A percentile compares a stretch with the other conserved stretches of the same genome.
These are phyloP conservation scores for Nasonovia ribisnigri DNA, from an alignment of 2,888 invertebrate species.

Conservation along the genomic window DNA sequence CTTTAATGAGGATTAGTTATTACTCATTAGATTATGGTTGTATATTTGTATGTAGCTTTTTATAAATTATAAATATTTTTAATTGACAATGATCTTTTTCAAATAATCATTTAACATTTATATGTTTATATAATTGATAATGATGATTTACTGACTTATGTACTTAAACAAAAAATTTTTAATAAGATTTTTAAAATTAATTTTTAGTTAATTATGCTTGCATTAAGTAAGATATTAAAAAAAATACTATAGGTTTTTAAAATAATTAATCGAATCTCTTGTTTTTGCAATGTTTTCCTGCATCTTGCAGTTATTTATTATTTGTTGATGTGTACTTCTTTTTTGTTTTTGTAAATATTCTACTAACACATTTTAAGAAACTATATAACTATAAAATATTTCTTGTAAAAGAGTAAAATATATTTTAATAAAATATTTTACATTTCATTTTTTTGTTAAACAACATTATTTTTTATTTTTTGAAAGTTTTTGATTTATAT, in stretches of 20 bases:
- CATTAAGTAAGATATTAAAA: not conserved
- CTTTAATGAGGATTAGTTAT: slow-evolving; percentile 56
- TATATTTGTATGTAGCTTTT: not conserved
- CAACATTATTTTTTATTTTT: not conserved
- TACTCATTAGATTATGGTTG: not conserved
- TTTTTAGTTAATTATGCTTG: not conserved
- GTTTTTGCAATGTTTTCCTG: too few species aligned
- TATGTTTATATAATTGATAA: not conserved
- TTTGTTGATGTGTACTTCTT: not conserved
- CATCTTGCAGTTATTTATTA: not conserved
- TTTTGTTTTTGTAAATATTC: slow-evolving; percentile 15
- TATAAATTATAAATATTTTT: slow-evolving; percentile 3
- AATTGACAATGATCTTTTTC: slow-evolving; percentile 9
- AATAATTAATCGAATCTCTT: not conserved
- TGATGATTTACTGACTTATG: not conserved
- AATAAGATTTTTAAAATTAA: not conserved
- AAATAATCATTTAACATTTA: not conserved
- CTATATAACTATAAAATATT: not conserved
- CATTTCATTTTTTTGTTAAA: not conserved
- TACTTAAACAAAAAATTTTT: not conserved
- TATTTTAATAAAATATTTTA: not conserved
- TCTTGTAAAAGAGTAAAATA: not conserved
- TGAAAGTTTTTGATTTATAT: not conserved
- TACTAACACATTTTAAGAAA: not conserved
- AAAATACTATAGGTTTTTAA: not conserved